Base-by-base conservation (phyloP, 2,113 vertebrate genomes). In the Cepphus grylle region DNA sequence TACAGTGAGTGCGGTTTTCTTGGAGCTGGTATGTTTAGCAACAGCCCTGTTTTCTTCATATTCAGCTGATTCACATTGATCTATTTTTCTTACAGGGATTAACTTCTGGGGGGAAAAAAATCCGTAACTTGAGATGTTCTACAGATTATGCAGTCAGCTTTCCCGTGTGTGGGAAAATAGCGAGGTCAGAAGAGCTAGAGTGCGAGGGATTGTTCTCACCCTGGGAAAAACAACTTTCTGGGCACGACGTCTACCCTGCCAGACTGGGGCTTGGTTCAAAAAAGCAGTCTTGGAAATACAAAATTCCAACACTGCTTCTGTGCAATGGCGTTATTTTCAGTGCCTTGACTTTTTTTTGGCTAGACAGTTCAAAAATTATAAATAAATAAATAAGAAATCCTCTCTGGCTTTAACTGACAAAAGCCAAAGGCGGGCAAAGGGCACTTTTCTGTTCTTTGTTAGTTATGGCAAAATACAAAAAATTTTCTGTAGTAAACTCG, bases 191-290 rank as follows among this genome's bases (percentile, higher is more conserved):
- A 42, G 69, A 85, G 59, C 36, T 27, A 62, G 50, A 84, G 40
- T 86, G 67, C 2, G 53, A 93, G 76, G 49, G 59, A 42, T 85
- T 81, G 86, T 93, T 96, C 90, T 93, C 84, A 93, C 81, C 45
- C 69, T 78, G 63, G 62, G 81, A 95, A 96, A 94, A 95, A 93
- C 62, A 91, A 66, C 77, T 86, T 86, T 87, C 81, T 74, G 50
- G 81, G 73, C 59, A 74, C 72, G 61, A 90, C 70, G 56, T 89
- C 73, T 94, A 52, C 65, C 50, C 72, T 85, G 77, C 55, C 87
- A 94, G 73, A 74, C 77, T 89, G 72, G 42, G 77, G 47, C 62
- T 82, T 32, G 65, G 50, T 67, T 94, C 62, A 90, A 56, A 95
- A 56, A 94, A 85, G 11, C 55, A 74, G 30, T 40, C 36, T 67